phyloP scores from a whole-genome alignment of 1,140 invertebrate genomes.

The Magallana angulata region DNA sequence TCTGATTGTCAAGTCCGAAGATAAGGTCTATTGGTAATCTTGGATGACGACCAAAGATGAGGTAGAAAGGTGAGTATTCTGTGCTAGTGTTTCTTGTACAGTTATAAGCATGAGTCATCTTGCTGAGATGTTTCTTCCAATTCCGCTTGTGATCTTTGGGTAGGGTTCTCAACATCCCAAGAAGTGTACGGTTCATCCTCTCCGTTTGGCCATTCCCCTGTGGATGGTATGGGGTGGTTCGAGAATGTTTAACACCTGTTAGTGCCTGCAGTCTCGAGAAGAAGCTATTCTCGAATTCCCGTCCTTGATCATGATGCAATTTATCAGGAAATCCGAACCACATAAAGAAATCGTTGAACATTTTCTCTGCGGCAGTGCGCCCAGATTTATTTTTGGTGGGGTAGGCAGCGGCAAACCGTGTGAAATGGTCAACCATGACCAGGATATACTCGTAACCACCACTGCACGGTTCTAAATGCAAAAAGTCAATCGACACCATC shows the following conservation, averaged over 20 bases:
- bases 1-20: neutral
- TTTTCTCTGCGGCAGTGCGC: conserved; percentile 52
- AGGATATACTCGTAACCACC: conserved; percentile 64
- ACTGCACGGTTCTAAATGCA: conserved; percentile 51
- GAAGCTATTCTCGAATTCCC: conserved; percentile 50
- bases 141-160: conserved; percentile 43
- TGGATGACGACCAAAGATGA: conserved; percentile 52
- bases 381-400: conserved; percentile 55
- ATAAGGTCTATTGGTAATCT: conserved; percentile 49
- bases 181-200: conserved; percentile 43
- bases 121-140: conserved; percentile 58
- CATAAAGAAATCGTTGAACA: conserved; percentile 58
- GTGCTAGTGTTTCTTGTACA: conserved; percentile 54
- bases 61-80: conserved; percentile 53
- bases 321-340: conserved; percentile 59
- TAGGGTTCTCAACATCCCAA: conserved; percentile 53
- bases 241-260: conserved; percentile 6
- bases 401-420: conserved; percentile 59
- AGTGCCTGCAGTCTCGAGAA: conserved; percentile 23
- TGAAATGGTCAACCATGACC: conserved; percentile 64
- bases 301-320: conserved; percentile 49
- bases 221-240: conserved; percentile 47
- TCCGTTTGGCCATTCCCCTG: neutral
- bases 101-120: conserved; percentile 59
- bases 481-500: conserved; percentile 38